A percentile compares a stretch with the other conserved stretches of the same genome.
phyloP scores from a whole-genome alignment of 2,113 vertebrate genomes.

The Oncorhynchus keta region DNA sequence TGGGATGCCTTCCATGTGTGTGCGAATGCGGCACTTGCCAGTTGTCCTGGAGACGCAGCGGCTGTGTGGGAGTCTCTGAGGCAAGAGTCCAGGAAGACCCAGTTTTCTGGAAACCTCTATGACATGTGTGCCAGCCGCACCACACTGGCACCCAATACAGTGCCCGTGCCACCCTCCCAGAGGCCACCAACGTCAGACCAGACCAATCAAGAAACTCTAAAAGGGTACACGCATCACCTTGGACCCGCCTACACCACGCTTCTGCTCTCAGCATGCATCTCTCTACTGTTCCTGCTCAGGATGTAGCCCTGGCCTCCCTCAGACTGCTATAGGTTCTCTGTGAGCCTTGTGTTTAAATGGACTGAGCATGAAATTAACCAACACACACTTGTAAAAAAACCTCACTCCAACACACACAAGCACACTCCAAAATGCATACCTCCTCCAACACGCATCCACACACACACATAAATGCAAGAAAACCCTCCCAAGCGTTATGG shows the following conservation, averaged over 20 bases:
- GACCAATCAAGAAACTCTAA: constrained; percentile 87
- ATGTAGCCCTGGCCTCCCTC: constrained; percentile 43
- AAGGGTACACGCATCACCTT: constrained; percentile 54
- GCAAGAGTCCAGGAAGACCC: constrained; percentile 84
- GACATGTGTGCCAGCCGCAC: constrained; percentile 80
- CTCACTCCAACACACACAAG: neutral
- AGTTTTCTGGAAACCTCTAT: constrained; percentile 89
- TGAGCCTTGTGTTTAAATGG: neutral
- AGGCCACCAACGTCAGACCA: constrained; percentile 66
- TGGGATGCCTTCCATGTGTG: constrained; percentile 92
- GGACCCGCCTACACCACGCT: constrained; percentile 26
- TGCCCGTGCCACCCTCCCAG: constrained; percentile 47
- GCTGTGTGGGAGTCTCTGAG: constrained; percentile 90
- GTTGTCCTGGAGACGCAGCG: constrained; percentile 84
- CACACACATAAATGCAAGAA: too few species aligned
- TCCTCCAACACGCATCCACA: too few species aligned
- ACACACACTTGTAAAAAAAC: neutral
- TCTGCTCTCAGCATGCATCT: constrained; percentile 53
- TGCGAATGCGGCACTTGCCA: constrained; percentile 79
- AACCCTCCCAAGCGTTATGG: too few species aligned
- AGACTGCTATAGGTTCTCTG: neutral
- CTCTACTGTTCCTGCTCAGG: constrained; percentile 48
- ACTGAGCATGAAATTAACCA: neutral
- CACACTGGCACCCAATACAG: constrained; percentile 56
- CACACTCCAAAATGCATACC: neutral